These are phyloP conservation scores for Phalacrocorax pelagicus DNA, from an alignment of 2,113 vertebrate genomes.

Conservation along the genomic window DNA sequence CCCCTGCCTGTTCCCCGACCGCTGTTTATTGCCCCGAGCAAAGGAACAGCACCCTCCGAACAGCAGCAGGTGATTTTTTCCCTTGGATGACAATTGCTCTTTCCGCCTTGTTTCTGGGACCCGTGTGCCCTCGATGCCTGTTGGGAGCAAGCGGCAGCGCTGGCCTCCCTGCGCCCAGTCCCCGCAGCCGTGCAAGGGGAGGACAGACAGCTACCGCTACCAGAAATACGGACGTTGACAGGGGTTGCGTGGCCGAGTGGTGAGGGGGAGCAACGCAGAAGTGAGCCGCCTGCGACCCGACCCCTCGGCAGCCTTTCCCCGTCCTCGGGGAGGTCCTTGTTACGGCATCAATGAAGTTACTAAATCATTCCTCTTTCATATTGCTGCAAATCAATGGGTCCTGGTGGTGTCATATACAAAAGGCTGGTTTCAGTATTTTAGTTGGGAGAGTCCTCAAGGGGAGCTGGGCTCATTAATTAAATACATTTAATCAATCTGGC, in stretches of 20 bases:
- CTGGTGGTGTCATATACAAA: background rate
- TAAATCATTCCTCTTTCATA: background rate
- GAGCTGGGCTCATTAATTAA: slow-evolving; percentile 53
- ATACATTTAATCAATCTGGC: slow-evolving; percentile 64
- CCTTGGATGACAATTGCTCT: background rate
- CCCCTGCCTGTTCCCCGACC: background rate
- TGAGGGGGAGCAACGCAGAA: background rate
- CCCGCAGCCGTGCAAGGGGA: background rate
- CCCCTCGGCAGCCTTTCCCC: background rate
- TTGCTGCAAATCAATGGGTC: slow-evolving; percentile 13
- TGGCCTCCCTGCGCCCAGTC: too few species aligned
- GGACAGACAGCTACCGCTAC: background rate
- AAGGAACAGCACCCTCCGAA: background rate
- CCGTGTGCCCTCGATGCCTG: fast-evolving
- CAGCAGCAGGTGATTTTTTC: background rate
- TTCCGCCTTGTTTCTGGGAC: fast-evolving
- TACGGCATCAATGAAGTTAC: background rate
- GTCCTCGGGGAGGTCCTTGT: background rate
- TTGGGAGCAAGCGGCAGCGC: background rate
- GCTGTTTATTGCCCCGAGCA: background rate
- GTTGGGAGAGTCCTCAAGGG: slow-evolving; percentile 12
- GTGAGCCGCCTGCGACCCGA: background rate
- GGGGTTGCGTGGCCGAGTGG: fast-evolving
- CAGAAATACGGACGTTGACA: background rate
- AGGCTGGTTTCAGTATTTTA: slow-evolving; percentile 34